Base-by-base conservation (phyloP, 1,140 invertebrate species). In the Hylaeus anthracinus region DNA sequence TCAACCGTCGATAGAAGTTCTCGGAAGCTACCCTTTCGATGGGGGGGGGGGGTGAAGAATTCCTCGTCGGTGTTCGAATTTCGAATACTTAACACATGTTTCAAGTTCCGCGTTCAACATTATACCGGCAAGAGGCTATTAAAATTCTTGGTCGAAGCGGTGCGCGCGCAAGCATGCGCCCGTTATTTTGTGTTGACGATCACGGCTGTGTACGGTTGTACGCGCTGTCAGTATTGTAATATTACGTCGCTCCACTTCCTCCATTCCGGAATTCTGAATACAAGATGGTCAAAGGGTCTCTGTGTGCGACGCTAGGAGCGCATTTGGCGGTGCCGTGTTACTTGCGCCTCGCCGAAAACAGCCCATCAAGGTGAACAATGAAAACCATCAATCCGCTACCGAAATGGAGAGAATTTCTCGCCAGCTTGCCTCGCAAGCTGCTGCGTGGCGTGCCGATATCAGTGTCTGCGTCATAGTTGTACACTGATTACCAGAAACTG, bases 361-460 rank as follows among this genome's bases (percentile, higher is more conserved):
- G 66, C 74, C 79, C 81, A 85, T 88, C 81, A 83, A 65, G 71
- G 79, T 84, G 85, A 91, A 89, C 89, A 90, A 90, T 90, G 88
- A 90, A 89, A 90, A 87, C 83, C 89, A 89, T 91, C 88, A 88
- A 91, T 90, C 86, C 83, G 77, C 72, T 70, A 67, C 61, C 61
- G 83, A 86, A 89, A 89, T 66, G 76, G 69, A 86, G 84, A 77
- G 75, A 86, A 86, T 86, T 76, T 71, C 65, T 43, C 75, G 48
- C 55, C 39, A 43, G 55, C 61, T 6, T 55, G 12, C 37, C 3
- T 14, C 4, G 12, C 10, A 12, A 39, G 3, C 9, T 14, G 61
- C 61, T 14, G 9, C 58, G 8, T 58, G 5, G 2, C 2, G 55
- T 10, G 43, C 5, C 5, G 15, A 8, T 15, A 8, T 71, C 8